Evolutionary conservation across 1,140 invertebrate genomes (phyloP), one percentile per base, ranked within the genome.

Genomic region (Octopus bimaculoides): DNA sequence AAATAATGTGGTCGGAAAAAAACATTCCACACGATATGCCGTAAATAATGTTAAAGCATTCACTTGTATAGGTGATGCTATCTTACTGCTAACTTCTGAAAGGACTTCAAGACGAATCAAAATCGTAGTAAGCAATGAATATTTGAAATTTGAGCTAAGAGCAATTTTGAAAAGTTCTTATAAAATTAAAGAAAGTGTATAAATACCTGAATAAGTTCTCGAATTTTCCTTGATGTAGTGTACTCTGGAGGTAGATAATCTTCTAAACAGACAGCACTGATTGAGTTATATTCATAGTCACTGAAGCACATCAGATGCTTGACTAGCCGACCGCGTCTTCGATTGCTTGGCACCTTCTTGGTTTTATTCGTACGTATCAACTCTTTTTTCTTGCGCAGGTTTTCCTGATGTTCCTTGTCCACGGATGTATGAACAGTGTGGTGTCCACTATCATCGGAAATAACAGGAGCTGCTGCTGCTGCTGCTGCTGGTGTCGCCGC

Each of bases 221-320:
- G 89, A 85, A 93, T 92, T 79, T 92, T 92, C 80, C 92, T 92
- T 52, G 91, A 90, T 17, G 90, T 88, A 41, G 90, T 91, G 83
- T 92, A 93, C 74, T 91, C 90, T 0, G 92, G 92, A 4, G 92
- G 92, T 4, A 93, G 88, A 81, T 91, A 92, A 77, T 83, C 77
- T 6, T 83, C 78, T 20, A 89, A 77, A 76, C 86, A 85, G 26
- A 85, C 78, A 54, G 83, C 82, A 52, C 82, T 82, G 0, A 75
- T 77, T 14, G 77, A 77, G 5, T 84, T 80, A 56, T 14, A 78
- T 56, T 83, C 79, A 77, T 87, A 85, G 76, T 88, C 87, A 78
- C 86, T 84, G 54, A 87, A 82, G 79, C 88, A 89, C n/a, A 86
- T 84, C 52, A 89, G 79, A 79, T 87, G 87, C 20, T 86, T 80